Percentiles rank a stretch among this genome's conserved stretches.
Conservation (phyloP, 1,140 invertebrate genomes). For the Lasioglossum baleicum region DNA sequence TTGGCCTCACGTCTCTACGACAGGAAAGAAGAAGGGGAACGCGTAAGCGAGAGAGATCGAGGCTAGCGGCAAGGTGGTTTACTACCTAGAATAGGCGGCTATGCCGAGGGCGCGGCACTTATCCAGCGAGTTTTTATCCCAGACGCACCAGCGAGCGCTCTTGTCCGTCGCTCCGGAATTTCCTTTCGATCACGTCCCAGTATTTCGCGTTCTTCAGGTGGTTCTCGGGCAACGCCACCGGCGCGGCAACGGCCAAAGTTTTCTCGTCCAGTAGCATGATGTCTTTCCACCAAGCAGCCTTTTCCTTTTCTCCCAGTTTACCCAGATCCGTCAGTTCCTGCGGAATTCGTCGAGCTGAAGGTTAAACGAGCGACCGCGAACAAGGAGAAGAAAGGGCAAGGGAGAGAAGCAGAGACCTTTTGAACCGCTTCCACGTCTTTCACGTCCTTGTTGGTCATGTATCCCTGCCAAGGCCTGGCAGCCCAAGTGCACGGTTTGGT, state of each 20-base stretch:
- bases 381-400: no score
- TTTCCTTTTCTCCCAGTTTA: conserved; percentile 77
- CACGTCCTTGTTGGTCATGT: conserved; percentile 82
- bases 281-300: conserved; percentile 81
- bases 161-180: conserved; percentile 82
- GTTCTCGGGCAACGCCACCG: conserved; percentile 82
- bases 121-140: conserved; percentile 80
- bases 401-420: no score
- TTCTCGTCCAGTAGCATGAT: conserved; percentile 81
- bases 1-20: conserved; percentile 87
- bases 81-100: conserved; percentile 83
- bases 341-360: no score
- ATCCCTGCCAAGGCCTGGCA: conserved; percentile 89
- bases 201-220: conserved; percentile 87
- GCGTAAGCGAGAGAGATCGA: no score
- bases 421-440: conserved; percentile 79
- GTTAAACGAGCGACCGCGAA: neutral
- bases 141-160: conserved; percentile 84
- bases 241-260: conserved; percentile 82
- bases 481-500: conserved; percentile 89
- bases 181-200: conserved; percentile 88
- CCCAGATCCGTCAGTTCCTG: conserved; percentile 76
- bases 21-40: no score
- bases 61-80: no score
- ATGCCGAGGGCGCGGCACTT: conserved; percentile 85